Evolutionary conservation across 2,888 invertebrate genomes (phyloP), one percentile per base, ranked within the genome.

Genomic region (Neuroscelio doddi): DNA sequence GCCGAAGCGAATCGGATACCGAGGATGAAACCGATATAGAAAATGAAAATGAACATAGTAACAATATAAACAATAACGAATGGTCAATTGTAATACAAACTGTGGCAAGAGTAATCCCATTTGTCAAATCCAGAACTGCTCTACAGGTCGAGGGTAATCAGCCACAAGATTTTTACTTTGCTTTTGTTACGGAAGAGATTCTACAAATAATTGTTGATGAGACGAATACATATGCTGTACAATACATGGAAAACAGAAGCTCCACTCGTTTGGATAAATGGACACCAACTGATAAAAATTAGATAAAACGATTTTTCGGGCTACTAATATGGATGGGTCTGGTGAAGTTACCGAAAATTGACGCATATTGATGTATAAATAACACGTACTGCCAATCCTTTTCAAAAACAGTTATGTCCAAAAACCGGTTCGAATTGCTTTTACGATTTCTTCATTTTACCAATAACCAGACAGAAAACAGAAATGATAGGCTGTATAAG

Each of bases 371-470:
- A 76, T 69, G 67, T 5, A 70, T 16, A 10, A 67, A 75, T 64
- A 14, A 62, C 34, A 63, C 72, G n/a, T n/a, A n/a, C n/a, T n/a
- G n/a, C 9, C 73, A 76, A 24, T 42, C 53, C 12, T 75, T 73
- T 74, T 62, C 75, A 1, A 42, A 57, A 41, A 69, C 65, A 12
- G 32, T 74, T 29, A 76, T 75, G 72, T 59, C 66, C 39, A 50
- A 76, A 9, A 77, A 77, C 47, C 26, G 76, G 0, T 21, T 21
- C 5, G 21, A 21, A 5, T 21, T 21, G 21, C 21, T 21, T 2
- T 21, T 21, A 21, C 2, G 69, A 58, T 73, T 75, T 70, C 46
- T 77, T 3, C 78, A 79, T 64, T 78, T 80, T 71, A 72, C 75
- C 16, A 27, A 74, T 36, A 49, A 74, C 41, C 73, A 77, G 16